Conservation (phyloP, 2,113 vertebrate genomes). For the Hyperoodon ampullatus region DNA sequence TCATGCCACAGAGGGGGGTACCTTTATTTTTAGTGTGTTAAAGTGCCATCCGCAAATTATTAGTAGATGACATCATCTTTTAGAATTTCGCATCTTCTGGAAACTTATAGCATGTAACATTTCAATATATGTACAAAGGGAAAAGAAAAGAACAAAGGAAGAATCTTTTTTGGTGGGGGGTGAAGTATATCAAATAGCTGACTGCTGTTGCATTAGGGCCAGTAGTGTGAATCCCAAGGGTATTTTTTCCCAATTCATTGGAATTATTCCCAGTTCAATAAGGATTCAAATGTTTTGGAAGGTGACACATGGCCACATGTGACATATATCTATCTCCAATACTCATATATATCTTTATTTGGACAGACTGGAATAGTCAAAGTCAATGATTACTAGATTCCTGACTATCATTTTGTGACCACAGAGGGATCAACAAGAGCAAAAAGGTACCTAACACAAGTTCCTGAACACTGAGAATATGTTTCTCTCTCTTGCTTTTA, state of each 20-base stretch:
- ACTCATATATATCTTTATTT: conserved; percentile 73
- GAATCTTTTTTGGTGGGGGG: not conserved
- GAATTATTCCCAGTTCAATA: not conserved
- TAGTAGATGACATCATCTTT: not conserved
- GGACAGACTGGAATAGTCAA: conserved; percentile 46
- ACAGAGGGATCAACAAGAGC: not conserved
- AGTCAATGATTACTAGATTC: not conserved
- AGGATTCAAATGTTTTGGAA: conserved; percentile 45
- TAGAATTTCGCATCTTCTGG: conserved; percentile 5
- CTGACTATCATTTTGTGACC: conserved; percentile 35
- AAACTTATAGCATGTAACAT: not conserved
- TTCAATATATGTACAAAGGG: not conserved
- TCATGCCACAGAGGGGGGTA: not conserved
- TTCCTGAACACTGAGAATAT: conserved; percentile 10
- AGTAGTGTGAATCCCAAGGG: not conserved
- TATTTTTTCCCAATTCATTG: not conserved
- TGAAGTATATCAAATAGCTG: not conserved
- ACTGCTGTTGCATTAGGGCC: not conserved
- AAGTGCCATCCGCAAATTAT: not conserved
- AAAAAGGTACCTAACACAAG: conserved; percentile 26
- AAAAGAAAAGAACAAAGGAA: conserved; percentile 17
- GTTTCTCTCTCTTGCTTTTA: conserved; percentile 41
- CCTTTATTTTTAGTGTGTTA: not conserved
- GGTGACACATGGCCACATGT: not conserved
- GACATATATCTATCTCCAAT: conserved; percentile 76